Evolutionary conservation across 2,797 vertebrate species (phyloP).

Genomic region (Cuniculus paca): DNA sequence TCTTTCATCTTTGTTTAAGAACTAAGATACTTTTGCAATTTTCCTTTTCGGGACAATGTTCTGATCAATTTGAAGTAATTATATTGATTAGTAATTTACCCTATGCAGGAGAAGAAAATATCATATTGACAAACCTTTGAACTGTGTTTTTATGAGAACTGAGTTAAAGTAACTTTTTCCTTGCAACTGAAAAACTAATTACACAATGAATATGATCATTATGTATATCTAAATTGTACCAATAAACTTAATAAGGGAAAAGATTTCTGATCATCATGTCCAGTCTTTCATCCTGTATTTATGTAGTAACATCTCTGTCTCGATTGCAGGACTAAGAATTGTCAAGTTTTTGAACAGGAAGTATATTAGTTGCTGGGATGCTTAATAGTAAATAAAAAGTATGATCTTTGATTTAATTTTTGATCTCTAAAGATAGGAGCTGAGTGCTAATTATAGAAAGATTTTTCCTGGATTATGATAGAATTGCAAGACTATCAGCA

Average conservation of each 20-base stretch:
- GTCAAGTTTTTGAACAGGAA: background rate
- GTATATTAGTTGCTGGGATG: background rate
- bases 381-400: background rate
- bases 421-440: background rate
- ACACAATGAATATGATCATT: background rate
- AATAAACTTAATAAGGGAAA: background rate
- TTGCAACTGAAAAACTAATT: background rate
- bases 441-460: background rate
- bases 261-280: background rate
- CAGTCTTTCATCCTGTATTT: background rate
- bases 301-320: background rate
- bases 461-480: constrained; percentile 12
- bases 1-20: background rate
- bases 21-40: background rate
- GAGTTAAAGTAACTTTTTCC: constrained; percentile 18
- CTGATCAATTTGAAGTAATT: background rate
- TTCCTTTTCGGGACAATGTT: background rate
- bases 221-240: background rate
- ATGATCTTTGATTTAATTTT: background rate
- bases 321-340: background rate
- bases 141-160: background rate
- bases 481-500: background rate
- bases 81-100: constrained; percentile 7
- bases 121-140: constrained; percentile 22
- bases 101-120: background rate